These are phyloP conservation scores for Alosa alosa DNA, from an alignment of 2,113 vertebrate species.

Conservation along the genomic window DNA sequence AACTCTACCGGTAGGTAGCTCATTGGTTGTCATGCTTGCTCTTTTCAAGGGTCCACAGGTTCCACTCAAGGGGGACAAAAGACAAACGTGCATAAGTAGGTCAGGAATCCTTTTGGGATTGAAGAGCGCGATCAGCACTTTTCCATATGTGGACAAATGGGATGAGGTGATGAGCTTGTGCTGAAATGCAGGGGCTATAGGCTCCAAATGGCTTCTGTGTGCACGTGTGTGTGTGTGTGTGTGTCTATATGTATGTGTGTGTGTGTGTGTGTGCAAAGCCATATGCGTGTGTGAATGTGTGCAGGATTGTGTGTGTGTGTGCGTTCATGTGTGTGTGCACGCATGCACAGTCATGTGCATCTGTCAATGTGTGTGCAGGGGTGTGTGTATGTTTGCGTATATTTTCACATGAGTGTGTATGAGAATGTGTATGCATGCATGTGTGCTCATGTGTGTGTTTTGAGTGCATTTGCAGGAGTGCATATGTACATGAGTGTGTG, in stretches of 20 bases:
- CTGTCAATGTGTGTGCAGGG: background rate
- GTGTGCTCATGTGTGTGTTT: background rate
- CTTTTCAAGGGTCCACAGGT: background rate
- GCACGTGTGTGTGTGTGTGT: constrained; percentile 10
- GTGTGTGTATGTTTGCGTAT: background rate
- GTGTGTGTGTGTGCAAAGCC: background rate
- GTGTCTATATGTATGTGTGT: too few species aligned
- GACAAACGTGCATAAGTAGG: background rate
- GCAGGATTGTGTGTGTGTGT: constrained; percentile 18
- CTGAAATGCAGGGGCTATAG: constrained; percentile 13
- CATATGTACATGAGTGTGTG: background rate
- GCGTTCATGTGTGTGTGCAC: background rate
- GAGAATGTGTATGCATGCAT: background rate
- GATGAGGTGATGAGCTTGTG: constrained; percentile 13
- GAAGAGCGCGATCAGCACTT: background rate
- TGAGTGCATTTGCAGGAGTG: background rate
- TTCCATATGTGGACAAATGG: constrained; percentile 6
- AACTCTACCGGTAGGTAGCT: background rate
- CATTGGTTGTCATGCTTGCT: background rate
- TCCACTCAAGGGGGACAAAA: background rate
- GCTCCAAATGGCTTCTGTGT: constrained; percentile 26
- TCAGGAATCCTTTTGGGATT: constrained; percentile 20
- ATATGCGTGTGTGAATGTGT: background rate
- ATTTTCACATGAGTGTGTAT: background rate
- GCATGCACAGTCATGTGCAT: background rate